Conservation (phyloP, 2,888 invertebrate species). For the Epinotia brunnichana region DNA sequence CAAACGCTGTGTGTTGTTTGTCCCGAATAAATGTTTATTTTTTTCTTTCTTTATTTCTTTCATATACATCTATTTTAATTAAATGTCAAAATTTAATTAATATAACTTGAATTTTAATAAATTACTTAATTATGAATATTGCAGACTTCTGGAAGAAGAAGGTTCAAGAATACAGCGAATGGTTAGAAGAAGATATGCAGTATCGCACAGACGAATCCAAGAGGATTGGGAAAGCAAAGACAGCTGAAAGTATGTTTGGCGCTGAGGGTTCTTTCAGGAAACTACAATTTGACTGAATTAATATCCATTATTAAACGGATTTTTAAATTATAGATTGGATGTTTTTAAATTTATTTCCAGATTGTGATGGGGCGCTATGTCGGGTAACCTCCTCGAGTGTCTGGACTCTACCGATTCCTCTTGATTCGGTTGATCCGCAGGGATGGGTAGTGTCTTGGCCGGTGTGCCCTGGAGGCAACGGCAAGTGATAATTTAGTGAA, state of each 20-base stretch:
- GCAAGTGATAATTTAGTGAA: too few relatives aligned
- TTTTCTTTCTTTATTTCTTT: too few relatives aligned
- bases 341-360: neutral
- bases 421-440: too few relatives aligned
- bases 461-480: too few relatives aligned
- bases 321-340: neutral
- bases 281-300: conserved; percentile 53
- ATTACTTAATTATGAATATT: conserved; percentile 30
- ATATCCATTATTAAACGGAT: neutral
- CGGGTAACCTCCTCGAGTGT: too few relatives aligned
- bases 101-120: too few relatives aligned
- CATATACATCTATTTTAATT: neutral
- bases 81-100: too few relatives aligned
- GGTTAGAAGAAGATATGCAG: conserved; percentile 73
- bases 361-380: too few relatives aligned
- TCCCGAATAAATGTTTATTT: too few relatives aligned
- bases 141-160: conserved; percentile 72
- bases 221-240: conserved; percentile 76
- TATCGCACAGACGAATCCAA: conserved; percentile 75
- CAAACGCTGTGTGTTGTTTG: too few relatives aligned
- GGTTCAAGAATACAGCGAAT: conserved; percentile 72
- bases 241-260: conserved; percentile 74
- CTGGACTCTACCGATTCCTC: too few relatives aligned
- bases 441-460: too few relatives aligned
- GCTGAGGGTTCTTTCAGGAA: conserved; percentile 70